Conservation (phyloP, 2,888 invertebrate genomes). For the Hemistola chrysoprasaria region DNA sequence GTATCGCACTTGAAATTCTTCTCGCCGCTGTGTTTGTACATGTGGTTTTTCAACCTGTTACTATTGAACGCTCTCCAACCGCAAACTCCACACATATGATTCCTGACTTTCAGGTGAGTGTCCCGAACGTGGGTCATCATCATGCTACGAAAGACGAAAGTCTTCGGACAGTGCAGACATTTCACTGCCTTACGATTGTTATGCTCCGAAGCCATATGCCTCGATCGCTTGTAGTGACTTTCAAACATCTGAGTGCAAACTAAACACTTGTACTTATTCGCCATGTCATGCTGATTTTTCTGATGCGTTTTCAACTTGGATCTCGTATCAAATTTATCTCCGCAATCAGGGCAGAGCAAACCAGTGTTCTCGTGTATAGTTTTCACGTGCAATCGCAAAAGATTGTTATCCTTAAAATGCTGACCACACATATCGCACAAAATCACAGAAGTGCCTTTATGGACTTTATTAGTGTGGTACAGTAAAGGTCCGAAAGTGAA, state of each 20-base stretch:
- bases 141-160: conserved; percentile 70
- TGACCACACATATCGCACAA: conserved; percentile 72
- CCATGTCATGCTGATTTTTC: conserved; percentile 63
- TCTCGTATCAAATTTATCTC: conserved; percentile 73
- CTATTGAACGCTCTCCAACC: conserved; percentile 71
- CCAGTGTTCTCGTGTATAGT: conserved; percentile 62
- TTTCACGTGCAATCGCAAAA: conserved; percentile 61
- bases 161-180: conserved; percentile 70
- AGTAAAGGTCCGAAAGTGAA: conserved; percentile 68
- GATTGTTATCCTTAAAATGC: conserved; percentile 61
- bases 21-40: conserved; percentile 75
- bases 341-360: conserved; percentile 63
- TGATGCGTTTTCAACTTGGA: conserved; percentile 75
- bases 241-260: conserved; percentile 64
- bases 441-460: conserved; percentile 66
- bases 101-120: conserved; percentile 65
- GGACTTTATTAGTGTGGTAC: conserved; percentile 70
- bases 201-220: conserved; percentile 69
- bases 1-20: conserved; percentile 71
- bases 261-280: conserved; percentile 77
- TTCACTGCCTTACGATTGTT: conserved; percentile 66
- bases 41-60: conserved; percentile 75
- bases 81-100: conserved; percentile 65
- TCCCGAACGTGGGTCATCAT: conserved; percentile 73
- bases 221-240: conserved; percentile 64